phyloP scores from a whole-genome alignment of 1,140 invertebrate species.

The Drosophila malerkotliana region DNA sequence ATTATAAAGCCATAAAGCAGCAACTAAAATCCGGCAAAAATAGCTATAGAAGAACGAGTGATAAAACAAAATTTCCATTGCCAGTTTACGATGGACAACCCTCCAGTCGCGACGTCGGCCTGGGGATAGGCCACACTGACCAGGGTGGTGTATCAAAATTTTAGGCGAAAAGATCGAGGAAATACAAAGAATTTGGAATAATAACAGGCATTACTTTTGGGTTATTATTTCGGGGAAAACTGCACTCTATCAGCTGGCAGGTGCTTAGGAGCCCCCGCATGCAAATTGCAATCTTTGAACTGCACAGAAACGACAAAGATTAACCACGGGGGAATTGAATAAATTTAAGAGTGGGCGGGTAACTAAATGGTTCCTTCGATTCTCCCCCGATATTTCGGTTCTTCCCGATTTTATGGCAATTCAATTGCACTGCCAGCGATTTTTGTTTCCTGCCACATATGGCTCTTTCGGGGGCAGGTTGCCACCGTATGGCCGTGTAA shows the following conservation, averaged over 20 bases:
- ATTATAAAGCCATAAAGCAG: constrained; percentile 77
- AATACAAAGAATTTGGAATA: constrained; percentile 14
- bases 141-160: constrained; percentile 20
- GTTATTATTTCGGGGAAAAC: constrained; percentile 46
- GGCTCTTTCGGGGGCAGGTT: constrained; percentile 46
- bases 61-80: constrained; percentile 24
- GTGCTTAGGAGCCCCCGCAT: constrained; percentile 54
- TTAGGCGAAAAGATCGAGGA: background rate
- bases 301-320: constrained; percentile 25
- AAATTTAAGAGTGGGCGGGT: constrained; percentile 41
- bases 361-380: constrained; percentile 7
- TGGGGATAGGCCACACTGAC: constrained; percentile 4
- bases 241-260: constrained; percentile 53
- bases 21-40: constrained; percentile 70
- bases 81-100: constrained; percentile 23
- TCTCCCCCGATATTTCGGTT: background rate
- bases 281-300: constrained; percentile 14
- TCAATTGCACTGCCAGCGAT: constrained; percentile 67
- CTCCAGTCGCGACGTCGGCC: background rate
- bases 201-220: constrained; percentile 9
- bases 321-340: constrained; percentile 35
- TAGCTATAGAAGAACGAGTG: constrained; percentile 35
- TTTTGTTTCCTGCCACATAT: constrained; percentile 60
- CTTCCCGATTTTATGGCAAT: constrained; percentile 65
- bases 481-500: constrained; percentile 67